Evolutionary conservation across 1,140 invertebrate species (phyloP).

Genomic region (Neomicropteryx cornuta): DNA sequence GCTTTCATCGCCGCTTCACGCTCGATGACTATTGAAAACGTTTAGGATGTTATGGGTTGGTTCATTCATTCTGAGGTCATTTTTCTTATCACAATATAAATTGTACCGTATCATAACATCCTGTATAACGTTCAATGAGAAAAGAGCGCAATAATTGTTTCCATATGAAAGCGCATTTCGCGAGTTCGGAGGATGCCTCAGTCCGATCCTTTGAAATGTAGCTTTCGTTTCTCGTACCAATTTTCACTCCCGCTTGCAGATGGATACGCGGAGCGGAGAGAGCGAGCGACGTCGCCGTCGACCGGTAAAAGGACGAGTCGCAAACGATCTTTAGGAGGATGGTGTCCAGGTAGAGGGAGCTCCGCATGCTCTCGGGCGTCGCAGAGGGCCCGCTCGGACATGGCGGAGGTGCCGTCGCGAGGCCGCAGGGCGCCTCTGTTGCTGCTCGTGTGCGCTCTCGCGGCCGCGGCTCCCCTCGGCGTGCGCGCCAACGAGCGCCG

Average conservation of each 20-base stretch:
- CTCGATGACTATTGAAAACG: conserved; percentile 34
- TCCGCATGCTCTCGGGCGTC: conserved; percentile 28
- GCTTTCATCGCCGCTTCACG: conserved; percentile 40
- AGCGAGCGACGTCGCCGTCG: conserved; percentile 26
- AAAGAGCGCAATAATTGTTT: too few species aligned
- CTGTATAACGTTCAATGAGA: too few species aligned
- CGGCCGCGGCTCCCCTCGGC: conserved; percentile 25
- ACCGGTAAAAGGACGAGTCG: conserved; percentile 9
- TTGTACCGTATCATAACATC: too few species aligned
- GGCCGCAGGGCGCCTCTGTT: conserved; percentile 36
- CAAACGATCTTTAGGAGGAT: too few species aligned
- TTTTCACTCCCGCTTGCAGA: too few species aligned
- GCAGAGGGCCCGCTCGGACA: conserved; percentile 24
- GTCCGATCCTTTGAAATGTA: too few species aligned
- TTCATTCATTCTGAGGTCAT: too few species aligned
- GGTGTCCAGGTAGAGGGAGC: too few species aligned
- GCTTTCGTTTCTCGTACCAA: too few species aligned
- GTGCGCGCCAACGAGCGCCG: conserved; percentile 31
- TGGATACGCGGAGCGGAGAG: conserved; percentile 19
- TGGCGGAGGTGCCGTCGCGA: not conserved
- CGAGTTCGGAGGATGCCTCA: too few species aligned
- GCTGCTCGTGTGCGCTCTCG: conserved; percentile 33
- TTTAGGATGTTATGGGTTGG: conserved; percentile 13
- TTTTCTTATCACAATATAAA: too few species aligned
- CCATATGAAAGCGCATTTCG: too few species aligned